Conservation (phyloP, 2,797 vertebrate genomes). For the Holocentrus rufus region DNA sequence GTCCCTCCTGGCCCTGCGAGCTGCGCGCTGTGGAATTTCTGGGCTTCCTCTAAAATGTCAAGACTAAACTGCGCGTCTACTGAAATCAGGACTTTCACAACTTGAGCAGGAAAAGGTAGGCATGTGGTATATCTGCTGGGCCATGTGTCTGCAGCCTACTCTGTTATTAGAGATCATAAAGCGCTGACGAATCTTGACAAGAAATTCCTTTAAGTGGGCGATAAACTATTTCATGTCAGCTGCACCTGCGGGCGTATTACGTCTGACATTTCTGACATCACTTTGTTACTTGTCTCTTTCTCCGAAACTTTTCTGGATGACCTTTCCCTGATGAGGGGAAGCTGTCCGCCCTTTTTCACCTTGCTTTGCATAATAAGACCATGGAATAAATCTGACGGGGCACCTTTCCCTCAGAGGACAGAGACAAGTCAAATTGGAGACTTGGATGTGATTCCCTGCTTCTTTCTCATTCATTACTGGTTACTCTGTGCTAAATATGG, state of each 20-base stretch:
- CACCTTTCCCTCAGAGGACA: not conserved
- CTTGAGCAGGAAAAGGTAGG: constrained; percentile 16
- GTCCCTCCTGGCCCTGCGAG: constrained; percentile 38
- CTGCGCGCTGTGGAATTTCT: constrained; percentile 57
- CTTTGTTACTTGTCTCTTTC: not conserved
- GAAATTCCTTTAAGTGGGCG: not conserved
- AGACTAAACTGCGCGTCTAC: constrained; percentile 57
- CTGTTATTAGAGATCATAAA: not conserved
- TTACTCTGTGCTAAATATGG: not conserved
- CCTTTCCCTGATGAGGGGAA: not conserved
- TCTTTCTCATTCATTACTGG: not conserved
- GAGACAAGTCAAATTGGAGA: not conserved
- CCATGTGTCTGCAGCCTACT: constrained; percentile 13
- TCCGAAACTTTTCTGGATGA: constrained; percentile 1
- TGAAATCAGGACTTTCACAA: constrained; percentile 54
- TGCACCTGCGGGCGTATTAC: not conserved
- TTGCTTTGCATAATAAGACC: not conserved
- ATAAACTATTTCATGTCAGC: not conserved
- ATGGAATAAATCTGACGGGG: not conserved
- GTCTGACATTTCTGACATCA: not conserved
- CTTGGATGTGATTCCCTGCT: not conserved
- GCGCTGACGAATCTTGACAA: not conserved
- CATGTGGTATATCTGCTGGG: constrained; percentile 13
- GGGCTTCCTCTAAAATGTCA: constrained; percentile 52
- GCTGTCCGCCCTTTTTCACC: not conserved